phyloP scores from a whole-genome alignment of 2,113 vertebrate genomes.

The Silurus asotus region DNA sequence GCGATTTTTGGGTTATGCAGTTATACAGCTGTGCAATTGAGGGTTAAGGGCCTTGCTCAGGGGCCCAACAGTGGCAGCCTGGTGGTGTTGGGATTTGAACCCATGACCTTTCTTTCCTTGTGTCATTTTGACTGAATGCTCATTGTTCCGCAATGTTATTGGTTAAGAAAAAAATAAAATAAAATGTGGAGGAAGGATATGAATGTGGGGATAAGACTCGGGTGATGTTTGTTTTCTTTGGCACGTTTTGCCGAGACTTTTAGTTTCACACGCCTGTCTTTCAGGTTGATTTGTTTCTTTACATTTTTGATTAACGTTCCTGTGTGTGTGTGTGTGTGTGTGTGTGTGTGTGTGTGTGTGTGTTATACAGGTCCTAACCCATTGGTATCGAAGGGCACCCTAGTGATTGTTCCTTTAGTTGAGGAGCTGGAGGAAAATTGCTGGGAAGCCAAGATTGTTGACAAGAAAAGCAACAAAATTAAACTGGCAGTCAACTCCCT shows the following conservation, averaged over 20 bases:
- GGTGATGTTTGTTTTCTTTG: neutral
- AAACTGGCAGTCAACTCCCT: conserved; percentile 73
- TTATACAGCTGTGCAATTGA: no score
- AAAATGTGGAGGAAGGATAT: neutral
- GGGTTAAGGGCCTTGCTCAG: no score
- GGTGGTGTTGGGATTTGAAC: no score
- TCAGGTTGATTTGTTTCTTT: neutral
- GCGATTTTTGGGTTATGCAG: no score
- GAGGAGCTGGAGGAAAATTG: conserved; percentile 68
- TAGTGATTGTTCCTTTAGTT: conserved; percentile 78
- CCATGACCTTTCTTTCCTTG: no score
- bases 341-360: conserved; percentile 7
- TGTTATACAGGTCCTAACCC: conserved; percentile 74
- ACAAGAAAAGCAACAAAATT: conserved; percentile 65
- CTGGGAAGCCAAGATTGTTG: conserved; percentile 81
- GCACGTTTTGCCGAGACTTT: neutral
- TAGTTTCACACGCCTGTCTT: neutral
- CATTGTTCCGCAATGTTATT: neutral
- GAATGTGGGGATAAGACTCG: neutral
- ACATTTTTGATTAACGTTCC: neutral
- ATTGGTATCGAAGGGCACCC: conserved; percentile 81
- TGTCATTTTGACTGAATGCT: neutral
- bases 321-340: neutral
- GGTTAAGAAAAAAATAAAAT: neutral
- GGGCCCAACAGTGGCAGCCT: no score